Base-by-base conservation (phyloP, 2,888 invertebrate species). In the Eilema sororculum region DNA sequence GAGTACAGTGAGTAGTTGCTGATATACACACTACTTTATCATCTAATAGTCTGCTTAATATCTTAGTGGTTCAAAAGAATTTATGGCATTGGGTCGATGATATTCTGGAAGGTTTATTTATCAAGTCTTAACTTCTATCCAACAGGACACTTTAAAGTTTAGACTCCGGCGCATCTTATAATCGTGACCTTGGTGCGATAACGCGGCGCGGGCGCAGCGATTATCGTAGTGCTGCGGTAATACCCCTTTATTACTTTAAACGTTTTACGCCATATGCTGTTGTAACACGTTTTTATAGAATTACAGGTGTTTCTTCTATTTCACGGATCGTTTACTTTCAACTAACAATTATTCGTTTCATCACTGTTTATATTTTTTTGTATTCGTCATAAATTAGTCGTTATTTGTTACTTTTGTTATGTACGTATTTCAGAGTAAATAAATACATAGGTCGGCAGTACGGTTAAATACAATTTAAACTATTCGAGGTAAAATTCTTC, bases 171-270 rank as follows among this genome's bases (percentile, higher is more conserved):
- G 78, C 85, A 82, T 84, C 84, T 78, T 69, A 71, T 69, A 73
- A 75, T 74, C n/a, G 72, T 83, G 84, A 83, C 88, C 87, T 90
- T 88, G 89, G 75, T 61, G 83, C 78, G 85, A 86, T 87, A 86
- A 81, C 75, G 77, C 68, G 71, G 76, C 75, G 76, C 70, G 73
- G 63, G 70, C 72, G 68, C 78, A 73, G 65, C 74, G 78, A 83
- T 85, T 81, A 78, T 79, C 76, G 65, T 74, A 72, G 77, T 64
- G 71, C 72, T 72, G 72, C 73, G 74, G 72, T 84, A 84, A 83
- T 82, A 82, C 70, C 77, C 82, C 46, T 71, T 70, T 73, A 83
- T 87, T 86, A 87, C 76, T 78, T 76, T 82, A 85, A 86, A 84
- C 78, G 84, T 75, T 82, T 69, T 73, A 77, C 75, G 63, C 75